phyloP scores from a whole-genome alignment of 2,113 vertebrate genomes.

The Aptenodytes patagonicus region DNA sequence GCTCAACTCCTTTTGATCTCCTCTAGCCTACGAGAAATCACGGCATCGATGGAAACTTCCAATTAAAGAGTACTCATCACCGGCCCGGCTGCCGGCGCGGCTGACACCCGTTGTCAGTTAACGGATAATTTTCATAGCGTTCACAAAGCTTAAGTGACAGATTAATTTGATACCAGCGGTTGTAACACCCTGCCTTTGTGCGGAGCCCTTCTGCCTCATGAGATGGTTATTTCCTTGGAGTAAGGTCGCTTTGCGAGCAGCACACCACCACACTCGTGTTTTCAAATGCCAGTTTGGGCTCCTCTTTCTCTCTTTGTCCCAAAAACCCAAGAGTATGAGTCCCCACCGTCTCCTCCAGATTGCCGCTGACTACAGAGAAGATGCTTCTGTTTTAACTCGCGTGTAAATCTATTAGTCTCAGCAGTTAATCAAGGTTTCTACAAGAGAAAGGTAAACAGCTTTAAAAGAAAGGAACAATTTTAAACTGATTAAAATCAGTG shows the following conservation, averaged over 20 bases:
- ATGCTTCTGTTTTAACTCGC: not conserved
- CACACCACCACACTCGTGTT: accelerated
- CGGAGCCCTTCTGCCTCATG: not conserved
- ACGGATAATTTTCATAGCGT: not conserved
- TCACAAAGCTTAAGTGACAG: not conserved
- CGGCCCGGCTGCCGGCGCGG: accelerated
- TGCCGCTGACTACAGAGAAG: not conserved
- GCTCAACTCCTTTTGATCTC: not conserved
- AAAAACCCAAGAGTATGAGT: not conserved
- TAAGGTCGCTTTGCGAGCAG: not conserved
- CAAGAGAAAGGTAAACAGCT: not conserved
- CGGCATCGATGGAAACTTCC: not conserved
- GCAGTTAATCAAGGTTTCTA: not conserved
- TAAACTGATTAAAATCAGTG: not conserved
- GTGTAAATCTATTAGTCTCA: not conserved
- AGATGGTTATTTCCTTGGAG: not conserved
- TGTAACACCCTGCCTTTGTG: not conserved
- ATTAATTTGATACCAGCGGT: not conserved
- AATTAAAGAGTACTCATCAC: not conserved
- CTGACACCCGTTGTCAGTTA: not conserved
- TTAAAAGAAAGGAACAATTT: not conserved
- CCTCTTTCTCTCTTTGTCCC: not conserved
- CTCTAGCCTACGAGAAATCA: not conserved
- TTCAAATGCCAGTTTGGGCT: not conserved
- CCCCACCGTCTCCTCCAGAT: not conserved